phyloP scores from a whole-genome alignment of 2,113 vertebrate genomes.

The Perccottus glenii region DNA sequence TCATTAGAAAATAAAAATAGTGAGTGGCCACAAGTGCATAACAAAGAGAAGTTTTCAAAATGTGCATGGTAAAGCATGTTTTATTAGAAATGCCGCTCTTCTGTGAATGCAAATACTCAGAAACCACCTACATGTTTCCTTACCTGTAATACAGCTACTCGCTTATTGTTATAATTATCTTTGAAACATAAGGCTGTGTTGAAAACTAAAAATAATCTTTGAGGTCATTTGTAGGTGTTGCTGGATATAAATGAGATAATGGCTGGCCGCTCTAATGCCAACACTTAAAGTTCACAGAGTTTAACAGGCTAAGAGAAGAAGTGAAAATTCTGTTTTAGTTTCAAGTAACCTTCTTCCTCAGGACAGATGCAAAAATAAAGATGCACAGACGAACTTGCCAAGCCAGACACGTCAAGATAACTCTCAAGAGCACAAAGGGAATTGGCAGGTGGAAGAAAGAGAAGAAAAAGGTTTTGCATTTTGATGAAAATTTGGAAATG shows the following conservation, averaged over 20 bases:
- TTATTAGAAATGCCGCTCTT: too few species aligned
- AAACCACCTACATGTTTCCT: not conserved
- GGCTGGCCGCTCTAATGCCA: not conserved
- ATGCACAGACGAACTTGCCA: constrained; percentile 38
- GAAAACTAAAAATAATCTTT: constrained; percentile 6
- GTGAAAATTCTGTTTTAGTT: constrained; percentile 33
- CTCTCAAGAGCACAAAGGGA: constrained; percentile 63
- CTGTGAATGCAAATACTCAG: not conserved
- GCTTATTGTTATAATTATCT: constrained; percentile 12
- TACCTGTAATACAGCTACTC: not conserved
- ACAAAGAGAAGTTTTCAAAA: not conserved
- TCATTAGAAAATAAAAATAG: not conserved
- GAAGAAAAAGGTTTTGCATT: constrained; percentile 72
- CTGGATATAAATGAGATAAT: constrained; percentile 11
- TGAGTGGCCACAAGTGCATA: constrained; percentile 3
- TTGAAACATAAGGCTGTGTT: constrained; percentile 1
- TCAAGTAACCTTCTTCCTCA: constrained; percentile 31
- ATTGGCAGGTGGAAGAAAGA: constrained; percentile 58
- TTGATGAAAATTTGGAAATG: constrained; percentile 69
- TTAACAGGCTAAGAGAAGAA: constrained; percentile 25
- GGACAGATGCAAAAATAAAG: constrained; percentile 28
- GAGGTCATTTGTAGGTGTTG: not conserved
- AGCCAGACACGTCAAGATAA: constrained; percentile 65
- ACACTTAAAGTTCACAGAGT: constrained; percentile 25
- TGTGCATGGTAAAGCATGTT: too few species aligned